Conservation (phyloP, 2,797 vertebrate species). For the Masticophis lateralis region DNA sequence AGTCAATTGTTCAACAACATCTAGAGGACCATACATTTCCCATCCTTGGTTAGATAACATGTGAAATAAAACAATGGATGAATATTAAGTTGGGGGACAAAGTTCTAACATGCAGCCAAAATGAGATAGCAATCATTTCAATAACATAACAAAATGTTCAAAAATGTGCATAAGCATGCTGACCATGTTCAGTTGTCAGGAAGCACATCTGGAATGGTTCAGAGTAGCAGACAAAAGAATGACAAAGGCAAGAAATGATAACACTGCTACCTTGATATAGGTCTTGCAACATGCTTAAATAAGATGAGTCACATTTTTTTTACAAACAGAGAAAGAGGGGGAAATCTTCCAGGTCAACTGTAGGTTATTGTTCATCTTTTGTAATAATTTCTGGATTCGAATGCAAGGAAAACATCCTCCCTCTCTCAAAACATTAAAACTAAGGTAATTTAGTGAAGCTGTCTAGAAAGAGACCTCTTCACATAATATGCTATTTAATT, state of each 20-base stretch:
- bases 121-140: background rate
- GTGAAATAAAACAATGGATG: background rate
- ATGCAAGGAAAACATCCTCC: slow-evolving; percentile 29
- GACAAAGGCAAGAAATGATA: slow-evolving; percentile 56
- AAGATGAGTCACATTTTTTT: slow-evolving; percentile 42
- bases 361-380: slow-evolving; percentile 2
- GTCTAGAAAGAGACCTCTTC: background rate
- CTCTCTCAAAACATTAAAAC: background rate
- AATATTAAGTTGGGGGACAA: background rate
- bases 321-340: slow-evolving; percentile 26
- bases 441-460: background rate
- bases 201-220: slow-evolving; percentile 47
- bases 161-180: background rate
- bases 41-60: background rate
- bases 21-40: background rate
- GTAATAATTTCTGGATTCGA: slow-evolving; percentile 32
- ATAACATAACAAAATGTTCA: background rate
- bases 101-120: background rate
- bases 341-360: slow-evolving; percentile 43
- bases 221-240: slow-evolving; percentile 62
- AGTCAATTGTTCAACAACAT: background rate
- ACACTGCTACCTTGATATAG: slow-evolving; percentile 39
- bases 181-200: background rate
- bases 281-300: slow-evolving; percentile 18
- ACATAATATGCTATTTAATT: background rate